Percentiles rank a stretch among this genome's conserved stretches.
These are phyloP conservation scores for Drosophila aff. DNA, from an alignment of 1,140 invertebrate species.

Conservation along the genomic window DNA sequence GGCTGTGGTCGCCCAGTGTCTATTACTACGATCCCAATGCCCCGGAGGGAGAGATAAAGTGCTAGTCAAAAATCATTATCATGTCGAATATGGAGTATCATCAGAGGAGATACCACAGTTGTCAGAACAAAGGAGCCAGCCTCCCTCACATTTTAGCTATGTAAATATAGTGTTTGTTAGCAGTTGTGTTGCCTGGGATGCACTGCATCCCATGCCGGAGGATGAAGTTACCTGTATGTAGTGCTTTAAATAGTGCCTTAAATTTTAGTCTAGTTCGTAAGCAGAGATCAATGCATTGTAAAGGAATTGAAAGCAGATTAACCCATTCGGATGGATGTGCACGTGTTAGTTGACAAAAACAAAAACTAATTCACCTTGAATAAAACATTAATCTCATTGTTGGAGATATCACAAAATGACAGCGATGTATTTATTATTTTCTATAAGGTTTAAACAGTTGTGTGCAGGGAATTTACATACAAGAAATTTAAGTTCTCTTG, in stretches of 20 bases:
- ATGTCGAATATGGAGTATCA: conserved; percentile 31
- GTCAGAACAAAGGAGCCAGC: conserved; percentile 29
- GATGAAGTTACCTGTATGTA: conserved; percentile 41
- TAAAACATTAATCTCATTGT: conserved; percentile 49
- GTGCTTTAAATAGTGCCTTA: conserved; percentile 55
- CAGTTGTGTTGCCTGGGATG: conserved; percentile 27
- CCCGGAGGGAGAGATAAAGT: conserved; percentile 16
- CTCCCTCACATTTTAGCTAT: conserved; percentile 39
- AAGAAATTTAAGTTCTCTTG: no score
- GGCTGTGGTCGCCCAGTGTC: conserved; percentile 70
- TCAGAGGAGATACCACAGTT: conserved; percentile 14
- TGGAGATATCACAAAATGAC: conserved; percentile 24
- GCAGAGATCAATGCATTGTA: conserved; percentile 37
- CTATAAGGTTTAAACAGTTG: no score
- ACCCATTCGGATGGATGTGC: conserved; percentile 16
- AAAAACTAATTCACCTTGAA: conserved; percentile 42
- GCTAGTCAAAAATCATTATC: conserved; percentile 68
- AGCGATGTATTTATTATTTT: not conserved
- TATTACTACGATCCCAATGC: conserved; percentile 67
- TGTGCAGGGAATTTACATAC: no score
- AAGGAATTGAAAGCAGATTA: conserved; percentile 34
- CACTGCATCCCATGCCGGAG: conserved; percentile 3
- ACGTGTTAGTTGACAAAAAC: conserved; percentile 37
- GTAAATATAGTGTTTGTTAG: conserved; percentile 40
- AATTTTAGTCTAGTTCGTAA: conserved; percentile 41